Evolutionary conservation across 2,888 invertebrate genomes (phyloP).

Genomic region (Meghimatium bilineatum): DNA sequence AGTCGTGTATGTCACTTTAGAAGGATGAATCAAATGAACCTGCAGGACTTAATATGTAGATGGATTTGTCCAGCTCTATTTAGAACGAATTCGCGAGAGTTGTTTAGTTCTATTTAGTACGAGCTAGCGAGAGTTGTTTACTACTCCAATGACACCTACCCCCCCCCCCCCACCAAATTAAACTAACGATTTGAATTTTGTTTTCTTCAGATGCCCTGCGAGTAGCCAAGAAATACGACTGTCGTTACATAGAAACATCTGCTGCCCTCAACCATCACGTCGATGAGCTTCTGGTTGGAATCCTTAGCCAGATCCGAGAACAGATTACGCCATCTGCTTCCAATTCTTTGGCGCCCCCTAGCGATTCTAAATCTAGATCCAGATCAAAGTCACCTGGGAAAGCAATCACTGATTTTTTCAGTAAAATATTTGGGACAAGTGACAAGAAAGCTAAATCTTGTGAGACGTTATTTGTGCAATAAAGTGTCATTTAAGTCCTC

Average conservation of each 20-base stretch:
- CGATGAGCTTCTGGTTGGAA: constrained; percentile 94
- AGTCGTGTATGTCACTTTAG: no score
- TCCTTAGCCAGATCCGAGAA: constrained; percentile 91
- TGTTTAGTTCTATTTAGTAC: no score
- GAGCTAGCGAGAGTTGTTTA: no score
- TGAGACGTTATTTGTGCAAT: constrained; percentile 52
- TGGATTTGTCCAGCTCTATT: no score
- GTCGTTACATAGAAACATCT: constrained; percentile 95
- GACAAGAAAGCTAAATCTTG: constrained; percentile 50
- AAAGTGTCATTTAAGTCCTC: background rate
- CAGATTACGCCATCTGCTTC: constrained; percentile 78
- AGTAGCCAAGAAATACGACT: constrained; percentile 80
- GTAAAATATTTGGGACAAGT: constrained; percentile 42
- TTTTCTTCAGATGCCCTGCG: constrained; percentile 60
- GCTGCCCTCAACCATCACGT: constrained; percentile 98
- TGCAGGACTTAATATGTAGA: no score
- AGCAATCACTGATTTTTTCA: constrained; percentile 48
- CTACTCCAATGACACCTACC: no score
- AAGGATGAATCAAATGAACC: no score
- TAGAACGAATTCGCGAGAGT: no score
- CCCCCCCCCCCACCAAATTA: no score
- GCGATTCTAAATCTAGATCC: constrained; percentile 32
- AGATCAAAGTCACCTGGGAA: constrained; percentile 50
- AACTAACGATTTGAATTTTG: no score
- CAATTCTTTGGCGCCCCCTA: constrained; percentile 36